Evolutionary conservation across 2,888 invertebrate genomes (phyloP), one percentile per base, ranked within the genome.

Genomic region (Halictus ligatus): DNA sequence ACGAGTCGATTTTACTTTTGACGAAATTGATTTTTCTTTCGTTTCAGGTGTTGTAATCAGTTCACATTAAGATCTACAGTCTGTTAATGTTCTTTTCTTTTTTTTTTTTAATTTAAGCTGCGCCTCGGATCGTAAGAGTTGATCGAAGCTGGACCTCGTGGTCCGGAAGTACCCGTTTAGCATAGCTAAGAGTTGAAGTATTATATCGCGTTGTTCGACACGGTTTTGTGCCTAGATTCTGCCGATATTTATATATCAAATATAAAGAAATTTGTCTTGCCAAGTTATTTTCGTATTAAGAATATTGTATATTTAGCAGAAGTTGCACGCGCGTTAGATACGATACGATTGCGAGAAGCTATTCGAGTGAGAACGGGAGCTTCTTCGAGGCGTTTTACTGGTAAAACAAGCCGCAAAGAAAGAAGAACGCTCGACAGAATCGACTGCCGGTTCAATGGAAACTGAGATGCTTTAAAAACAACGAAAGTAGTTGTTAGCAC

Each of bases 401-500:
- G 58, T 85, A 82, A 83, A 74, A 75, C 75, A 69, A 69, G 18
- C 60, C 5, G 35, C n/a, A 43, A 18, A 13, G 58, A 58, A 29
- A 2, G 64, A 18, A 15, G 29, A 64, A 64, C 8, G 64, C 29
- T 64, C 64, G 64, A 35, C 64, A 18, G 29, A 15, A 64, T 15
- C 64, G 75, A 48, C 72, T 82, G 75, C 43, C 35, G 58, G 25
- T 64, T 80, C 75, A 60, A 77, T 73, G 69, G 35, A 86, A 88
- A 86, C 74, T 40, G 76, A 85, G 83, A 87, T 89, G 91, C 91
- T 91, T 91, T 91, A 91, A 88, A 43, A 75, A 87, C 76, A 86
- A 84, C 60, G 84, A 87, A 83, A 80, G 86, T 88, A 91, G 88
- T 89, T 91, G 60, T 88, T 92, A 93, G 93, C 93, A 93, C 93